Base-by-base conservation (phyloP, 2,888 invertebrate species). In the Aphodius granarius region DNA sequence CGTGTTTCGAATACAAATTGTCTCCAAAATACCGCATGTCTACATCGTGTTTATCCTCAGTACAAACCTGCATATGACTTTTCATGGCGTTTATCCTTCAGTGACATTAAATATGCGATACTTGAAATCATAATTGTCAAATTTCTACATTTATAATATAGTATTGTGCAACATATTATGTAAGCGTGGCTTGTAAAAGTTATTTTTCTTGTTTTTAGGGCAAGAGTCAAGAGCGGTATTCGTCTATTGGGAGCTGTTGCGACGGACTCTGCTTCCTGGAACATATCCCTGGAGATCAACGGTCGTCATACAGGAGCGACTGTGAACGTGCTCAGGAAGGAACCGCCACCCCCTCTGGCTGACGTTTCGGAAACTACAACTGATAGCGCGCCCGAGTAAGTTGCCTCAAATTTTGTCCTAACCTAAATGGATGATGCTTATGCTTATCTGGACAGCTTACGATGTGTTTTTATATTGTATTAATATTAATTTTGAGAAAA, bases 161-260 rank as follows among this genome's bases (percentile, higher is more conserved):
- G n/a, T n/a, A n/a, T n/a, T n/a, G n/a, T n/a, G n/a, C n/a, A n/a
- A n/a, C n/a, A n/a, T 43, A 43, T 43, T 43, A n/a, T 43, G 43
- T 43, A 43, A 43, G 43, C 43, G 13, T 43, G 71, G 5, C 18
- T 13, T 5, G n/a, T 13, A 63, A 18, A n/a, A 21, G 71, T 82
- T 79, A 82, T 85, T 87, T 15, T 43, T 43, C 43, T 43, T 43
- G 43, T 43, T 6, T 43, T 43, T 43, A 97, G 97, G 85, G 96
- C 95, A 79, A 92, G 96, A 80, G 97, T 97, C 73, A 96, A 97
- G 86, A 94, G 94, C 72, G 97, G 97, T 0, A 88, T 97, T 76
- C 91, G 94, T 78, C 91, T 98, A 81, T 89, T 97, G 84, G 95
- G 95, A 78, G 96, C 95, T 20, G 93, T 94, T 72, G 91, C 94